Conservation (phyloP, 2,113 vertebrate genomes). For the human (Homo sapiens) region DNA sequence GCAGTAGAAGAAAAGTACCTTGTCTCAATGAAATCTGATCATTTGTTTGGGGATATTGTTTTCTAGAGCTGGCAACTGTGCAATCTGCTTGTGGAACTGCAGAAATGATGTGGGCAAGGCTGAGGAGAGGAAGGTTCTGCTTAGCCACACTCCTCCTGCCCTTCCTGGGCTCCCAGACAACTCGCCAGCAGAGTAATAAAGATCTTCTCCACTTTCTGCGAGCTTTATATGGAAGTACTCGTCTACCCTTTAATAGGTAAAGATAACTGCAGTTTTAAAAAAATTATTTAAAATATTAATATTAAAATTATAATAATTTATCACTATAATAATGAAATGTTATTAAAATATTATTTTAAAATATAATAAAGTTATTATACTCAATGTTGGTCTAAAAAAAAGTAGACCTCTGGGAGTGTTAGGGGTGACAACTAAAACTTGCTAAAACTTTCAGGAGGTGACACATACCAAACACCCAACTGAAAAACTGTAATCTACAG, state of each 20-base stretch:
- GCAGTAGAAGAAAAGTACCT: slow-evolving; percentile 10
- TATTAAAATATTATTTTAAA: too few relatives aligned
- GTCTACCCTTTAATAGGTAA: background rate
- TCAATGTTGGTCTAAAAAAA: background rate
- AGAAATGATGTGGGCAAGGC: background rate
- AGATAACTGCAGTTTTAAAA: background rate
- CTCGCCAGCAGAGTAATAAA: background rate
- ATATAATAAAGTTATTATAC: background rate
- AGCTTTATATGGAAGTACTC: background rate
- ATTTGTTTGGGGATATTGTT: background rate
- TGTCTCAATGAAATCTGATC: background rate
- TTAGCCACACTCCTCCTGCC: background rate
- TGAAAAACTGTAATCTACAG: background rate
- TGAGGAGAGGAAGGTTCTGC: background rate
- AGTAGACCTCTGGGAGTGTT: background rate
- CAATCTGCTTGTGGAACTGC: background rate
- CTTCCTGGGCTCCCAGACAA: background rate
- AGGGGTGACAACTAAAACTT: background rate
- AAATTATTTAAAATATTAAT: background rate
- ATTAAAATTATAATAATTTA: too few relatives aligned
- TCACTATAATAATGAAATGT: too few relatives aligned
- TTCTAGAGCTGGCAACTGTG: background rate
- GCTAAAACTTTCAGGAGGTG: background rate
- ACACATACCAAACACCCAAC: background rate
- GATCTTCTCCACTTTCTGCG: background rate